Conservation (phyloP, 2,888 invertebrate species). For the Oscheius sp. region DNA sequence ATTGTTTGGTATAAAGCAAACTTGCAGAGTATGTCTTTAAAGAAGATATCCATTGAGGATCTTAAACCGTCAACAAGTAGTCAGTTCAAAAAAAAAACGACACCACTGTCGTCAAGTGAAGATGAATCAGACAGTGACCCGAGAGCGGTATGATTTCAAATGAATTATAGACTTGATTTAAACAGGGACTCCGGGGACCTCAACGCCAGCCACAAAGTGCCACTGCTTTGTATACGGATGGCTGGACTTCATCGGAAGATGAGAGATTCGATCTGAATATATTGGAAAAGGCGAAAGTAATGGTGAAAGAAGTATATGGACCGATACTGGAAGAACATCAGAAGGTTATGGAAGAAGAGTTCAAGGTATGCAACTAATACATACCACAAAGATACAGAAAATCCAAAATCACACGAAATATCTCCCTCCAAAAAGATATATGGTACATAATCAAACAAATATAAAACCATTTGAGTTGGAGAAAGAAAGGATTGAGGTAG, state of each 20-base stretch:
- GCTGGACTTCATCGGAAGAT: conserved; percentile 8
- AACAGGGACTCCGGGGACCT: no score
- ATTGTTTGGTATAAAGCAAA: no score
- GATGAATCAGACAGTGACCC: not conserved
- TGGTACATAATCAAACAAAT: no score
- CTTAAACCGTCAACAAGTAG: no score
- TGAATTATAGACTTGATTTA: not conserved
- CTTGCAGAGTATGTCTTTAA: no score
- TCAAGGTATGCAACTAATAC: not conserved
- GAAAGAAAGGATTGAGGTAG: not conserved
- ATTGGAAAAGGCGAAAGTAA: not conserved
- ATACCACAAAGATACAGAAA: not conserved
- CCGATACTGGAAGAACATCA: conserved; percentile 2
- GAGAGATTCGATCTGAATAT: not conserved
- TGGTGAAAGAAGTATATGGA: not conserved
- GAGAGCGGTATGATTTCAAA: not conserved
- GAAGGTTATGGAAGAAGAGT: not conserved
- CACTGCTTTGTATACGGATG: not conserved
- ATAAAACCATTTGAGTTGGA: not conserved
- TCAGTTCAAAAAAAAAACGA: no score
- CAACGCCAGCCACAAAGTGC: not conserved
- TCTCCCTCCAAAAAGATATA: not conserved
- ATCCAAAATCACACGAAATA: not conserved
- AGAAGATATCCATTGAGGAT: no score
- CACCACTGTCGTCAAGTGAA: no score